Evolutionary conservation across 2,888 invertebrate genomes (phyloP).

Genomic region (Adelphocoris suturalis): DNA sequence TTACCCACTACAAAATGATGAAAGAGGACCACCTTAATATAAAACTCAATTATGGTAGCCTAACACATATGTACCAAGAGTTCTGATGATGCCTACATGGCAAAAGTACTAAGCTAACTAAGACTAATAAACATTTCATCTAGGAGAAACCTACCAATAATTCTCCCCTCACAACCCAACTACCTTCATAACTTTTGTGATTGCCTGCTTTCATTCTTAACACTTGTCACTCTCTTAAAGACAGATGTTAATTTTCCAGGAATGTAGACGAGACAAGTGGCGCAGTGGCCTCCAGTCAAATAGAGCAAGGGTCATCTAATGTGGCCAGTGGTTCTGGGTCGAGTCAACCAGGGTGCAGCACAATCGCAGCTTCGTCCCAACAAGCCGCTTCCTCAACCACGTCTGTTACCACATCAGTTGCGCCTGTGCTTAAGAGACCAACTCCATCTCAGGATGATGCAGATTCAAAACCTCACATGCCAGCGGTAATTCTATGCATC

Average conservation of each 20-base stretch:
- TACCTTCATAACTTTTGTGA: too few relatives aligned
- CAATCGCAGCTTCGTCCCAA: conserved; percentile 62
- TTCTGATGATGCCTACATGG: too few relatives aligned
- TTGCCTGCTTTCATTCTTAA: neutral
- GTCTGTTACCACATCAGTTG: conserved; percentile 67
- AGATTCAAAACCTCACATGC: conserved; percentile 67
- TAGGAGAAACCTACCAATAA: too few relatives aligned
- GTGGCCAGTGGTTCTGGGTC: conserved; percentile 54
- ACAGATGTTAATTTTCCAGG: neutral
- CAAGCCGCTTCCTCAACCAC: conserved; percentile 68
- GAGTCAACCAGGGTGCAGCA: conserved; percentile 59
- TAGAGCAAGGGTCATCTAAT: conserved; percentile 48
- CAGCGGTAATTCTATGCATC: neutral
- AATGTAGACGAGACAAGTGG: conserved; percentile 74
- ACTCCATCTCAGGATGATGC: conserved; percentile 58
- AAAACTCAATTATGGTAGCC: too few relatives aligned
- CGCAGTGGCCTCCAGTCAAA: conserved; percentile 75
- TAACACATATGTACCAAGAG: too few relatives aligned
- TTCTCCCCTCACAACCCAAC: too few relatives aligned
- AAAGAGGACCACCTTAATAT: too few relatives aligned
- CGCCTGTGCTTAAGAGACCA: conserved; percentile 68
- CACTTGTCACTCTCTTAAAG: neutral
- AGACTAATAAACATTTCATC: too few relatives aligned
- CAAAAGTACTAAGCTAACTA: too few relatives aligned
- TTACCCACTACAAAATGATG: too few relatives aligned